A percentile compares a stretch with the other conserved stretches of the same genome.
Conservation (phyloP, 2,888 invertebrate species). For the Drosophila differens region DNA sequence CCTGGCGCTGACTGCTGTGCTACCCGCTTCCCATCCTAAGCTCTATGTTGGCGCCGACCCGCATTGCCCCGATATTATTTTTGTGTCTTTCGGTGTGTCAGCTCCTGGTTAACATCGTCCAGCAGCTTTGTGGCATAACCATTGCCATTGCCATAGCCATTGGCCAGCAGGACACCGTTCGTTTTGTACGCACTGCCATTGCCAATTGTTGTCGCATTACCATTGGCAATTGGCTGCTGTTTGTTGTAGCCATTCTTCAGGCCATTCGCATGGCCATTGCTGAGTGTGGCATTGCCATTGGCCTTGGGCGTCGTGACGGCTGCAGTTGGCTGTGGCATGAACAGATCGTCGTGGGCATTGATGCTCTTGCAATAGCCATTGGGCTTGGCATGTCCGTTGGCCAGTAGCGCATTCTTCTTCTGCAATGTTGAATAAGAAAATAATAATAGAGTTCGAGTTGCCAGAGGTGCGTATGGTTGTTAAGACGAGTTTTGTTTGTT, state of each 20-base stretch:
- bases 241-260: slow-evolving; percentile 72
- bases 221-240: slow-evolving; percentile 59
- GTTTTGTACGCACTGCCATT: slow-evolving; percentile 76
- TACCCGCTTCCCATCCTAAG: slow-evolving; percentile 47
- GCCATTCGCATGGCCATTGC: slow-evolving; percentile 78
- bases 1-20: slow-evolving; percentile 56
- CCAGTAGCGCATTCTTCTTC: slow-evolving; percentile 63
- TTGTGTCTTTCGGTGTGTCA: slow-evolving; percentile 84
- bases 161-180: slow-evolving; percentile 73
- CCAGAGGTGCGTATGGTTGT: slow-evolving; percentile 29
- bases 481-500: slow-evolving; percentile 8
- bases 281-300: slow-evolving; percentile 54
- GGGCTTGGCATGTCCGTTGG: slow-evolving; percentile 70
- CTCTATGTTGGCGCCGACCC: slow-evolving; percentile 67
- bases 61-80: slow-evolving; percentile 84
- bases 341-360: slow-evolving; percentile 71
- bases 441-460: background rate
- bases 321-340: slow-evolving; percentile 62
- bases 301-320: slow-evolving; percentile 43
- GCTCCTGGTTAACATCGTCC: slow-evolving; percentile 79
- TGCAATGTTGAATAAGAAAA: slow-evolving; percentile 25
- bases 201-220: slow-evolving; percentile 56
- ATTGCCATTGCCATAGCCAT: slow-evolving; percentile 67
- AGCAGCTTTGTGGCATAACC: slow-evolving; percentile 72
- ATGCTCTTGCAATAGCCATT: slow-evolving; percentile 78